Evolutionary conservation across 2,113 vertebrate genomes (phyloP).

Genomic region (Rhinoptilus africanus): DNA sequence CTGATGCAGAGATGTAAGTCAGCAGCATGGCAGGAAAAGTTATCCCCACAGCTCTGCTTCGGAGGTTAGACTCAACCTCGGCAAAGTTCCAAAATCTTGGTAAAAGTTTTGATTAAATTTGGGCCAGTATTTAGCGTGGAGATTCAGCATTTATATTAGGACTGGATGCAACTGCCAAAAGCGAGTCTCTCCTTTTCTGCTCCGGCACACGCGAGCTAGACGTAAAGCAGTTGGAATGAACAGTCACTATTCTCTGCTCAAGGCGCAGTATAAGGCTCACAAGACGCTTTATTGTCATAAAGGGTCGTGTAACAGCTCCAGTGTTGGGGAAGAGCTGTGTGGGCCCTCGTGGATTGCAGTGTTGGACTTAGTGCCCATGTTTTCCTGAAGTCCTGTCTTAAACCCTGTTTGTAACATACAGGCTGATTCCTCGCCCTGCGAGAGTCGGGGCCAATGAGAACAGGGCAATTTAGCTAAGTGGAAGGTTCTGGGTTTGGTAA

Average conservation of each 20-base stretch:
- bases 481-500: neutral
- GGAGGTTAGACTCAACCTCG: neutral
- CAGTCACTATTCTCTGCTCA: neutral
- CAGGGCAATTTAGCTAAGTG: neutral
- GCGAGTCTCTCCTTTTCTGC: neutral
- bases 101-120: neutral
- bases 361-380: accelerated
- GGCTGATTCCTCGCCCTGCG: neutral
- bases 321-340: accelerated
- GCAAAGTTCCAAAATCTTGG: neutral
- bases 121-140: neutral
- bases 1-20: neutral
- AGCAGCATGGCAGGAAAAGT: neutral
- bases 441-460: neutral
- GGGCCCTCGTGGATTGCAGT: too few relatives aligned
- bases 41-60: neutral
- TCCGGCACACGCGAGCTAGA: neutral
- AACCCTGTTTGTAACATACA: neutral
- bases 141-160: neutral
- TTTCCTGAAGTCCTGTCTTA: neutral
- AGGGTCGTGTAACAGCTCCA: neutral
- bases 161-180: neutral
- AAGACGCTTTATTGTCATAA: neutral
- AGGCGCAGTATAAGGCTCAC: too few relatives aligned
- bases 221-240: accelerated